Evolutionary conservation across 2,888 invertebrate species (phyloP), one percentile per base, ranked within the genome.

Genomic region (Patella ulyssiponensis): DNA sequence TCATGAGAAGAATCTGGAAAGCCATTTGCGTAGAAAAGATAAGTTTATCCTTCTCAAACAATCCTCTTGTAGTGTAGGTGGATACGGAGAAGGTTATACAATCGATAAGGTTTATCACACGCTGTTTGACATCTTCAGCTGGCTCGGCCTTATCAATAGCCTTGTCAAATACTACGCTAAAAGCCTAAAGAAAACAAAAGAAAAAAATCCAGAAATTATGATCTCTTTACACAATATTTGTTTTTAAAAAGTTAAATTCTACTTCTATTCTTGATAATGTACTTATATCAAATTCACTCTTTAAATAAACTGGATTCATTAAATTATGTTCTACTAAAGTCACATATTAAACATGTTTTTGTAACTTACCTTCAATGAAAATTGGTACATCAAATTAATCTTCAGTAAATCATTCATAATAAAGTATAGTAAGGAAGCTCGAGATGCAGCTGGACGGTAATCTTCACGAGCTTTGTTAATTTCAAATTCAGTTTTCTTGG

Each of bases 1-100:
- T 95, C 94, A 95, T 95, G 69, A 97, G 92, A 52, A 98, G 93
- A 84, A 98, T 96, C 96, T 97, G 90, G 91, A 98, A 98, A 15
- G 97, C 95, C 97, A 98, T 97, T 93, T 98, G 98, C 1, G 97
- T 96, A 7, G 96, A 96, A 92, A 98, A 98, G 89, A 98, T 98
- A 77, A 98, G 94, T 92, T 98, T 98, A 92, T 98, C 98, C 88
- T 96, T 96, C 92, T 98, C 98, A 91, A 98, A 98, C 72, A 98
- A 93, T 17, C 98, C 98, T 87, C 98, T 93, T 0, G 96, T 95
- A 4, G 98, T 98, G 92, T 98, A 98, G 92, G 97, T 96, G 90
- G 96, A 98, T 2, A 98, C 97, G 1, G 96, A 97, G 91, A 96
- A 97, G 56, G 97, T 96, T 87, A 98, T 98, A 91, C 96, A 96